Evolutionary conservation across 2,888 invertebrate species (phyloP).

Genomic region (Tachina lurida): DNA sequence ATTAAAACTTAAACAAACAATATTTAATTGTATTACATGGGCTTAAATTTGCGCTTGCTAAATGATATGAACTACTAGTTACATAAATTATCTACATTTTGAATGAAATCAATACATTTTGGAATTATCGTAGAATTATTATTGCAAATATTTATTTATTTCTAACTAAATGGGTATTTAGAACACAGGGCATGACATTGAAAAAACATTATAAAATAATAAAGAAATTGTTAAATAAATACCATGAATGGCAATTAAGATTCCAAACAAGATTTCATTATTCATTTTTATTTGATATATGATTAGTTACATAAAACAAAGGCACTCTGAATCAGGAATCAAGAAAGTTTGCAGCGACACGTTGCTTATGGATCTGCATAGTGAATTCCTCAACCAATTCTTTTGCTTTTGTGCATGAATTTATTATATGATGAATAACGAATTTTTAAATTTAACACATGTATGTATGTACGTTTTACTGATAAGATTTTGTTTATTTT

Average conservation of each 20-base stretch:
- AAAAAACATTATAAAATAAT: no score
- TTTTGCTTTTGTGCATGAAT: background rate
- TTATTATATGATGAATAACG: background rate
- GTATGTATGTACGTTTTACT: background rate
- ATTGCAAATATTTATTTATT: background rate
- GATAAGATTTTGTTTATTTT: slow-evolving; percentile 27
- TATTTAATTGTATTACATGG: background rate
- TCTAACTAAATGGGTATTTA: background rate
- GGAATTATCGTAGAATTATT: background rate
- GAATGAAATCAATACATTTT: background rate
- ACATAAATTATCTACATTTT: background rate
- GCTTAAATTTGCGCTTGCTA: slow-evolving; percentile 14
- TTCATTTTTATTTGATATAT: no score
- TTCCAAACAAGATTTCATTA: no score
- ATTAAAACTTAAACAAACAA: slow-evolving; percentile 3
- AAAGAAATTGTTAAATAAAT: no score
- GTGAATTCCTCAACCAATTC: background rate
- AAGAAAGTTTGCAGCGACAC: background rate
- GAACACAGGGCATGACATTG: background rate
- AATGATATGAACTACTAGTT: slow-evolving; percentile 1
- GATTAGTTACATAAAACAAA: no score
- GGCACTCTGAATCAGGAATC: no score
- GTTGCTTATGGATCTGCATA: background rate
- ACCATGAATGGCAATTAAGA: no score
- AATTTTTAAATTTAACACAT: background rate